phyloP scores from a whole-genome alignment of 2,888 invertebrate species.

The Perizoma affinitatum region DNA sequence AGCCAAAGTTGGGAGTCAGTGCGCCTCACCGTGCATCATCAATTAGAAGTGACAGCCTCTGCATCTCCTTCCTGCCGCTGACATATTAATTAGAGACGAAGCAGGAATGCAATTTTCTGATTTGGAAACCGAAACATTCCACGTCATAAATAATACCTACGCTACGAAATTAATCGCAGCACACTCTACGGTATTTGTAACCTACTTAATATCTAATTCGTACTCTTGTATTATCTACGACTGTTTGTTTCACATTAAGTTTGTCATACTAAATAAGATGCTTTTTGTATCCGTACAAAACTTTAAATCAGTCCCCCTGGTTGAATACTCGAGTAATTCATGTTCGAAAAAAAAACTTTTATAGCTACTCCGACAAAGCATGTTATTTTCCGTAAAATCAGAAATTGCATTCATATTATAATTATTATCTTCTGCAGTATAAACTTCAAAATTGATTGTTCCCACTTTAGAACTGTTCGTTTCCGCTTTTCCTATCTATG shows the following conservation, averaged over 20 bases:
- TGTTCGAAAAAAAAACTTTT: no score
- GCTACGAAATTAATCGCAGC: constrained; percentile 8
- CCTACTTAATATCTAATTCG: background rate
- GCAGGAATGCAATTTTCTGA: constrained; percentile 27
- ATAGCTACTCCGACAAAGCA: no score
- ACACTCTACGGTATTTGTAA: background rate
- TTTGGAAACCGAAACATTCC: constrained; percentile 15
- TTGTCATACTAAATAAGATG: no score
- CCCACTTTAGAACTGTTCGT: constrained; percentile 17
- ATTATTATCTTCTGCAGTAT: constrained; percentile 5
- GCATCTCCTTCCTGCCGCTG: constrained; percentile 34
- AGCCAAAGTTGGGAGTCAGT: constrained; percentile 44
- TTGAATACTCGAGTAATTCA: no score
- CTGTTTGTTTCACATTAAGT: background rate
- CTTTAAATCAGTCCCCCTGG: no score
- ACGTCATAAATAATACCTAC: constrained; percentile 9
- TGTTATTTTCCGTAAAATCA: no score
- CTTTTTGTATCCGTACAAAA: background rate
- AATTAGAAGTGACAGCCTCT: constrained; percentile 41
- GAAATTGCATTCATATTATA: no score
- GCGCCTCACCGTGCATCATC: constrained; percentile 42
- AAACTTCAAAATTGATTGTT: constrained; percentile 14
- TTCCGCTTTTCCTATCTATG: constrained; percentile 12
- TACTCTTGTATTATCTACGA: background rate
- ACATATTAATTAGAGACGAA: constrained; percentile 26